These are phyloP conservation scores for Psittacula echo DNA, from an alignment of 2,797 vertebrate genomes.

Conservation along the genomic window DNA sequence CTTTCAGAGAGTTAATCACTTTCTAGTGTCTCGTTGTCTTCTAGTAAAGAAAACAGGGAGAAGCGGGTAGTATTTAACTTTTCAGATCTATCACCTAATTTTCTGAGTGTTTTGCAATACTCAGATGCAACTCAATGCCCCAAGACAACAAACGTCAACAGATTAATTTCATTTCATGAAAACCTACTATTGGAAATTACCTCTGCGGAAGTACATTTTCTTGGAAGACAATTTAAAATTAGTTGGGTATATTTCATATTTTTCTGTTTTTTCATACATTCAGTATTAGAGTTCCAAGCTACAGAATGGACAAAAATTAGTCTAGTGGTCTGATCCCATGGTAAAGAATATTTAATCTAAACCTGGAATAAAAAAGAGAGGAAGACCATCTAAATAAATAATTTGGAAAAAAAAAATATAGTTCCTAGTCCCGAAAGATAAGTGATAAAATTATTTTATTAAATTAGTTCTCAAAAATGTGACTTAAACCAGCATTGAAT, in stretches of 20 bases:
- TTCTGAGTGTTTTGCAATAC: background rate
- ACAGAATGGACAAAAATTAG: background rate
- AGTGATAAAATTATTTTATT: background rate
- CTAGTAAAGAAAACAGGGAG: background rate
- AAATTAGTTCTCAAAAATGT: background rate
- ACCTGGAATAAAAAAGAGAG: background rate
- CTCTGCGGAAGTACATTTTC: background rate
- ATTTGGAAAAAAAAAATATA: background rate
- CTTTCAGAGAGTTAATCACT: background rate
- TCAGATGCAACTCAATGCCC: background rate
- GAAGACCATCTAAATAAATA: background rate
- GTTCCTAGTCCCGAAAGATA: background rate
- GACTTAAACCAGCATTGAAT: background rate
- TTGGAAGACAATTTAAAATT: background rate
- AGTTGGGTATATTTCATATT: background rate
- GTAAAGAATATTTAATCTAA: background rate
- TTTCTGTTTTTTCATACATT: background rate
- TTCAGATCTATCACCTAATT: slow-evolving; percentile 2
- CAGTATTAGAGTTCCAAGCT: background rate
- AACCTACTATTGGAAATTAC: background rate
- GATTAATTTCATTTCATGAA: slow-evolving; percentile 17
- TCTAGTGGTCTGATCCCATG: background rate
- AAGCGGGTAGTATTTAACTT: background rate
- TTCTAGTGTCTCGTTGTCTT: background rate
- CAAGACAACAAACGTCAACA: background rate